Base-by-base conservation (phyloP, 2,797 vertebrate genomes). In the Etheostoma perlongum region DNA sequence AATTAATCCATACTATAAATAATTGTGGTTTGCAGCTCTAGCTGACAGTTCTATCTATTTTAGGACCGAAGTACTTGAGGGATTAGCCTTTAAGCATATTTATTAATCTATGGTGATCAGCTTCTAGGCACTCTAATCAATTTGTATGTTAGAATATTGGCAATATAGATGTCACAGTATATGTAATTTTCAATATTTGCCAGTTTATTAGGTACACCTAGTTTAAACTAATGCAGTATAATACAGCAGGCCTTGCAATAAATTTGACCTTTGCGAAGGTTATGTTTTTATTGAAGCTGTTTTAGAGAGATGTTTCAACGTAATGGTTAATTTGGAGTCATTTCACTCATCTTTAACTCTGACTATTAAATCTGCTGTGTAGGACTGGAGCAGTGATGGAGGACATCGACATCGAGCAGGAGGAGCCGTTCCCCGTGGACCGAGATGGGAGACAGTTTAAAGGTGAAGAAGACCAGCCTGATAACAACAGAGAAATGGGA, bases 371-470 rank as follows among this genome's bases (percentile, higher is more conserved):
- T 60, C 19, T 59, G 36, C 23, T 23, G n/a, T 54, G 47, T 5
- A 76, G 85, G 68, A 25, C 51, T 0, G 8, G 27, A 62, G 78
- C 74, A 64, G 82, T 15, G 65, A 95, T 95, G 94, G 89, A 13
- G 6, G 74, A 79, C 18, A 21, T 77, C 4, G 93, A 94, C 40
- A 15, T 91, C 0, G 95, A 95, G 77, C 89, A 93, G 74, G 57
- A 57, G 23, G 92, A 91, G n/a, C 76, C 86, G 0, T 70, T 94
- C 3, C 70, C 86, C 0, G 87, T 91, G 70, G 81, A 88, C 61
- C 61, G 47, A 2, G 85, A 92, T 0, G 91, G 75, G 46, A 60
- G 10, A 11, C 25, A 0, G 42, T 2, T 79, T 18, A 16, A 14
- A 55, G 9, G 0, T 0, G 33, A 0, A 19, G 33, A 0, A 1